A percentile compares a stretch with the other conserved stretches of the same genome.
phyloP scores from a whole-genome alignment of 2,113 vertebrate species.

The Pluvialis apricaria region DNA sequence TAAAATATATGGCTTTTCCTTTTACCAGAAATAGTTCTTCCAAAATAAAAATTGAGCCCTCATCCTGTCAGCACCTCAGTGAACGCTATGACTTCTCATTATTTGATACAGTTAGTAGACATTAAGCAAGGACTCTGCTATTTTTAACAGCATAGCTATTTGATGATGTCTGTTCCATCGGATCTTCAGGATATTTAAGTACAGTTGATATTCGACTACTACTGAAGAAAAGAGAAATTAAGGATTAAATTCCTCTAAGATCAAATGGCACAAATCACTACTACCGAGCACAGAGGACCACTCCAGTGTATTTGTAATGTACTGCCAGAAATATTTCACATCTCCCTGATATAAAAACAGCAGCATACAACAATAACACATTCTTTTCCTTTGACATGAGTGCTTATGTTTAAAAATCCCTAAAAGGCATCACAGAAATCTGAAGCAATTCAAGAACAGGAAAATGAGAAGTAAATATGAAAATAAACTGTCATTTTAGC shows the following conservation, averaged over 20 bases:
- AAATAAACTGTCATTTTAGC: neutral
- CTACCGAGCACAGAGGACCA: neutral
- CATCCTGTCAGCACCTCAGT: neutral
- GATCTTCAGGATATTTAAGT: neutral
- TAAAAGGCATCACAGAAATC: neutral
- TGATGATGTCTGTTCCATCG: neutral
- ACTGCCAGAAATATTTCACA: neutral
- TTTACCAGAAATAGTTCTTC: neutral
- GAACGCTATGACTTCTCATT: neutral
- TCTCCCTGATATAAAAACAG: neutral
- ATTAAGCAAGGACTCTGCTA: neutral
- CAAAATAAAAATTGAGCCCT: neutral
- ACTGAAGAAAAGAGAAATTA: neutral
- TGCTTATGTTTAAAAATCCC: neutral
- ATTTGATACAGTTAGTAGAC: neutral
- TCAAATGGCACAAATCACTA: neutral
- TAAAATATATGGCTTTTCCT: neutral
- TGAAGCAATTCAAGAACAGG: neutral
- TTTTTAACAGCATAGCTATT: neutral
- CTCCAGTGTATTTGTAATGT: neutral
- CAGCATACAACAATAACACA: neutral
- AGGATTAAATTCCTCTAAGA: neutral
- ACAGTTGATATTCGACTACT: neutral
- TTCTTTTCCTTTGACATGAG: neutral
- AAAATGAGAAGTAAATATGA: neutral